Base-by-base conservation (phyloP, 2,113 vertebrate species). In the Colossoma macropomum region DNA sequence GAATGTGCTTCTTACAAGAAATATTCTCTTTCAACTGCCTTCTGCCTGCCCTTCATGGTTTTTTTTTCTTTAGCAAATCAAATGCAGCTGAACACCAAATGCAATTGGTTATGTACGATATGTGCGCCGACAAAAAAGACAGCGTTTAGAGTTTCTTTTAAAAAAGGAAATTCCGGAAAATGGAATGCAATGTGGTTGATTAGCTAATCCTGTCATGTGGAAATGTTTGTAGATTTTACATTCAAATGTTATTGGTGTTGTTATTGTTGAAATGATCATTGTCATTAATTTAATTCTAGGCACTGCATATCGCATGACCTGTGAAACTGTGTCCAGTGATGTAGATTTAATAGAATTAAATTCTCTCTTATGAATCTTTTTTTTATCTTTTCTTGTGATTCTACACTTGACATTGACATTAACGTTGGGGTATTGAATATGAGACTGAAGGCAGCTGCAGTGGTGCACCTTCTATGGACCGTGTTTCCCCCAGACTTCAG, bases 291-390 rank as follows among this genome's bases (percentile, higher is more conserved):
- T 89, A 82, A 85, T 89, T 95, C 93, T 96, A 96, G 94, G 94
- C 94, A 95, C 94, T 95, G 94, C 93, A 92, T 96, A 94, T 92
- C 90, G 97, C 97, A 98, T 98, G 97, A 96, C 91, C 90, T 94
- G 92, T 97, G 95, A 94, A 94, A 90, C 90, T 95, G 94, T 95
- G 95, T 96, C 92, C 92, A 93, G 95, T 97, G 92, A 90, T 93
- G 95, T 97, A 96, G 96, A 90, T 95, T 91, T 95, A 94, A 92
- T 93, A 92, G 93, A 96, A 96, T 97, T 96, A 96, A 97, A 96
- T 91, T n/a, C 73, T 56, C 27, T 54, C 68, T 45, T 45, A 71
- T 23, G n/a, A 45, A 71, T 71, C 45, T 23, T 8, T 16, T 45
- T 65, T 68, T 32, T 15, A 38, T 19, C 8, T 70, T 70, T 41